Percentiles rank a stretch among this genome's conserved stretches.
phyloP scores from a whole-genome alignment of 2,797 vertebrate species.

The Peromyscus aztecus region DNA sequence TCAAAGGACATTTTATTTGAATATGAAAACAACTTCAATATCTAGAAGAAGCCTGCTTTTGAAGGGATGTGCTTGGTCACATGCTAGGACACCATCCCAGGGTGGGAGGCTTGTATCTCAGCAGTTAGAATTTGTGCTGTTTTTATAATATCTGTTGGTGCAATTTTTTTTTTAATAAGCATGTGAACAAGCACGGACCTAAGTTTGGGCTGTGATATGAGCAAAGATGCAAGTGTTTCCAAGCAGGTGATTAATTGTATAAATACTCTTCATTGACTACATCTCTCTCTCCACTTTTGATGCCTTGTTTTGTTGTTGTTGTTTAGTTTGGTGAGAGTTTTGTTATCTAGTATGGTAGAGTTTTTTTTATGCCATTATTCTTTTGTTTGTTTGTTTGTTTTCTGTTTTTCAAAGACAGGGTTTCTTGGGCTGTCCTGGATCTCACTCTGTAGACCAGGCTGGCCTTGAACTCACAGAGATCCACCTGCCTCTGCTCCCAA shows the following conservation, averaged over 20 bases:
- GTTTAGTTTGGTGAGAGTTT: not conserved
- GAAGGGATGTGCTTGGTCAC: not conserved
- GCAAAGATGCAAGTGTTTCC: not conserved
- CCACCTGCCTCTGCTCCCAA: not conserved
- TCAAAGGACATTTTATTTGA: not conserved
- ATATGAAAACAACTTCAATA: not conserved
- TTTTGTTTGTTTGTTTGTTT: not conserved
- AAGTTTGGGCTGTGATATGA: not conserved
- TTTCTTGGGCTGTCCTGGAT: not conserved
- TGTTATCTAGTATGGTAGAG: not conserved
- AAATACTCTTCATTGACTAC: not conserved
- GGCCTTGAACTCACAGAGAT: not conserved
- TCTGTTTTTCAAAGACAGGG: not conserved
- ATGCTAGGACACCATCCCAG: rapidly evolving
- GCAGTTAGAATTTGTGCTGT: not conserved
- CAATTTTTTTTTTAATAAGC: not conserved
- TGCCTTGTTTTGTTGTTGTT: not conserved
- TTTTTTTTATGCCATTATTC: not conserved
- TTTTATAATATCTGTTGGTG: not conserved
- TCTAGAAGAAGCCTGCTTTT: not conserved
- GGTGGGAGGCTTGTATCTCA: not conserved
- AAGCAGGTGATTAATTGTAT: too few relatives aligned
- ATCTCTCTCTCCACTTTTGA: not conserved
- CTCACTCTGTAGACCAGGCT: not conserved
- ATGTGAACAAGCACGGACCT: not conserved